A percentile compares a stretch with the other conserved stretches of the same genome.
phyloP scores from a whole-genome alignment of 1,140 invertebrate species.

The Choristoneura fumiferana region DNA sequence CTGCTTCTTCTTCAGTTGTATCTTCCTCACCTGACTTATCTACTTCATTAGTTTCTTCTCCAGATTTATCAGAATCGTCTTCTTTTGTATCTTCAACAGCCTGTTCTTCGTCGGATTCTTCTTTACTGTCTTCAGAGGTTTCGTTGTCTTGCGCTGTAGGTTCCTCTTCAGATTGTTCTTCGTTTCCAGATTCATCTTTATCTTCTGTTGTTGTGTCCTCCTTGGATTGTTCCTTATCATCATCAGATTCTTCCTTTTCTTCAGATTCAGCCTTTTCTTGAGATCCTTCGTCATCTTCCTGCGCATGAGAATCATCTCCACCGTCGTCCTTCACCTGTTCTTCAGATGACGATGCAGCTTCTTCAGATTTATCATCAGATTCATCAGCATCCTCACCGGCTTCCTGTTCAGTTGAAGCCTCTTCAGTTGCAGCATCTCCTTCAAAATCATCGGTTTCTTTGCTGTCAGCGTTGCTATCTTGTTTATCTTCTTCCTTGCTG shows the following conservation, averaged over 20 bases:
- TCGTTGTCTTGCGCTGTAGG: slow-evolving; percentile 24
- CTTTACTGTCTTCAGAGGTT: slow-evolving; percentile 20
- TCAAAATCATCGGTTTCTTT: slow-evolving; percentile 40
- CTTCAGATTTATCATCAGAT: slow-evolving; percentile 72
- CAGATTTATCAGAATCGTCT: slow-evolving; percentile 20
- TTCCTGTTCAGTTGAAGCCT: slow-evolving; percentile 34
- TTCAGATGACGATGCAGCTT: slow-evolving; percentile 67
- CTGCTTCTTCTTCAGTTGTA: slow-evolving; percentile 28
- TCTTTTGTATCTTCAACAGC: slow-evolving; percentile 39
- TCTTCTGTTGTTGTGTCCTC: slow-evolving; percentile 33
- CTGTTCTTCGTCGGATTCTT: slow-evolving; percentile 34
- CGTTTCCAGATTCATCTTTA: slow-evolving; percentile 28
- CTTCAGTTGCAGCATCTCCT: slow-evolving; percentile 38
- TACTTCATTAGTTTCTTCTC: slow-evolving; percentile 27
- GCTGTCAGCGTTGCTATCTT: slow-evolving; percentile 43
- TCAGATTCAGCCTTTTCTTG: slow-evolving; percentile 46
- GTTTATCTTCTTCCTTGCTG: slow-evolving; percentile 32
- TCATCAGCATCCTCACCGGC: slow-evolving; percentile 50
- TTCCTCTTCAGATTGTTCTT: slow-evolving; percentile 30
- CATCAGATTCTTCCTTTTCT: slow-evolving; percentile 37
- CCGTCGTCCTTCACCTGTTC: slow-evolving; percentile 46
- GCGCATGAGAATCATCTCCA: slow-evolving; percentile 55
- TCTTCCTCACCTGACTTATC: slow-evolving; percentile 23
- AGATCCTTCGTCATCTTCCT: slow-evolving; percentile 42
- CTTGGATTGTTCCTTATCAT: slow-evolving; percentile 28